These are phyloP conservation scores for Aphis gossypii DNA, from an alignment of 1,140 invertebrate species.

Conservation along the genomic window DNA sequence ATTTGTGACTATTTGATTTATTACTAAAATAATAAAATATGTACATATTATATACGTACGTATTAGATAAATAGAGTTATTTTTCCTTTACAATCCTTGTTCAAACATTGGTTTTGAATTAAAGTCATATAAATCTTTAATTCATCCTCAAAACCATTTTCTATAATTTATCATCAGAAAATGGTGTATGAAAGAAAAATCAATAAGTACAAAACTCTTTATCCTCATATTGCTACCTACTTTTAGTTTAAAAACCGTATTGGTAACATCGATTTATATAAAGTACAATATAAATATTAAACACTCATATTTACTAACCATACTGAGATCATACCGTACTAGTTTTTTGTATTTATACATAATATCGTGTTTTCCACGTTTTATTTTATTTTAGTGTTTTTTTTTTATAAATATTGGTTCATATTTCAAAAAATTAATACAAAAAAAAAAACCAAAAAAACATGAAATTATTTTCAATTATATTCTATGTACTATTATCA, in stretches of 20 bases:
- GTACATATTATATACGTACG: neutral
- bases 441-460: too few species aligned
- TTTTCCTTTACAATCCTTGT: conserved; percentile 10
- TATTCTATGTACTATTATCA: neutral
- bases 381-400: neutral
- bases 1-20: neutral
- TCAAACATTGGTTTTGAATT: conserved; percentile 12
- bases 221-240: neutral
- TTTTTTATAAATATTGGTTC: neutral
- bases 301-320: neutral
- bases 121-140: conserved; percentile 4
- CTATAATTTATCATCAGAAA: neutral
- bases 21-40: conserved; percentile 1
- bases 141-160: conserved; percentile 10
- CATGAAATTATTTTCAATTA: neutral
- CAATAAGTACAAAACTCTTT: neutral
- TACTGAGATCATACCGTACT: neutral
- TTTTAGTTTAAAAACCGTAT: neutral
- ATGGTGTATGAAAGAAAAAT: neutral
- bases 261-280: neutral
- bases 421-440: neutral
- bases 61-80: neutral
- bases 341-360: neutral
- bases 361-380: neutral
- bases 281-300: neutral